Evolutionary conservation across 23 tunicate genomes (phyloP), one percentile per base, ranked within the genome.

Genomic region (Ciona savignyi): DNA sequence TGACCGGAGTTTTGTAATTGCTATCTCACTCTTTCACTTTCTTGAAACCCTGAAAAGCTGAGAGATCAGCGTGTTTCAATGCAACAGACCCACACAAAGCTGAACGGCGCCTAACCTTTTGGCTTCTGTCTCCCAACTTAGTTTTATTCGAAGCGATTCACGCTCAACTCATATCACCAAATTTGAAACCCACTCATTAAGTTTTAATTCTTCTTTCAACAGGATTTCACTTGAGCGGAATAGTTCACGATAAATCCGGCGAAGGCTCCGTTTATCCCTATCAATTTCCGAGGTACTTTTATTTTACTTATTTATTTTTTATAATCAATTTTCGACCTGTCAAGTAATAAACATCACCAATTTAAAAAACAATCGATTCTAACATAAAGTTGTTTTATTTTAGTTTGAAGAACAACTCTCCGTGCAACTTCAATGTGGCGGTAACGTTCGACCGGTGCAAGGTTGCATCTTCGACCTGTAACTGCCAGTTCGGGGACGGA

Each of bases 391-490:
- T 42, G 56, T 6, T 42, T 9, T 15, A 42, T 42, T 42, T 42
- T 15, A 42, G 56, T 15, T 15, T 15, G 11, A 42, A 42, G 56
- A 42, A 9, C 11, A 6, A 9, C 11, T 6, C 56, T 6, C 56
- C 56, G 15, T 42, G 56, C 56, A 42, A 42, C 9, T 69, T 32
- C 34, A 62, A 80, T 23, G 93, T 86, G 1, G 81, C 93, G 20
- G 84, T 75, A 65, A 86, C 84, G 26, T 86, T 86, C 66, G 93
- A 86, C 69, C 85, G 93, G 24, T 86, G 93, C 73, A 86, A 86
- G 29, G 84, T 86, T 56, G 80, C 85, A 72, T 86, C 93, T 67
- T 68, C 93, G 33, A 76, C 77, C 15, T 86, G 93, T 62, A 74
- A 80, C 51, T 86, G 93, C 67, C 68, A 74, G 29, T 21, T 29